Percentiles rank a stretch among this genome's conserved stretches.
Conservation (phyloP, 1,140 invertebrate species). For the Aleiodes sp. region DNA sequence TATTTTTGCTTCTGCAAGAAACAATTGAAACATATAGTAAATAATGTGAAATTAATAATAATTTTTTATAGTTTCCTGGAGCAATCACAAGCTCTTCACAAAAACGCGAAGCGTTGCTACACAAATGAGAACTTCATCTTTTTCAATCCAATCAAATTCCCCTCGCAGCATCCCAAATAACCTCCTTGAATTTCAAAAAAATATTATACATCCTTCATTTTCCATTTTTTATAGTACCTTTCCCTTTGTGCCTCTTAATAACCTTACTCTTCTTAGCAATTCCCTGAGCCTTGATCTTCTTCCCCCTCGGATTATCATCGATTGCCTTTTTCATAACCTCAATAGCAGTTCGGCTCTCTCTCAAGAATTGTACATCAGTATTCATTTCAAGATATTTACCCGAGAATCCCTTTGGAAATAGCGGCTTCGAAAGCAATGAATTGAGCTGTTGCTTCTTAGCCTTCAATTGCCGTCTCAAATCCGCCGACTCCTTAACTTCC, state of each 20-base stretch:
- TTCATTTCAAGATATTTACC: constrained; percentile 73
- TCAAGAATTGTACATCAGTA: constrained; percentile 37
- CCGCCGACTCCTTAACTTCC: constrained; percentile 57
- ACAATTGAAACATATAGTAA: too few relatives aligned
- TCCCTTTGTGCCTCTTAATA: constrained; percentile 30
- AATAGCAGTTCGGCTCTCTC: constrained; percentile 62
- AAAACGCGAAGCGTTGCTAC: too few relatives aligned
- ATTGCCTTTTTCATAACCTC: constrained; percentile 68
- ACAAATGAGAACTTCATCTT: too few relatives aligned
- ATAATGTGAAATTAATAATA: too few relatives aligned
- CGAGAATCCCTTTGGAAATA: constrained; percentile 76
- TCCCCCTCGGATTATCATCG: constrained; percentile 46
- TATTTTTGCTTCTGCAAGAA: too few relatives aligned
- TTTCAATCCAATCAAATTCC: too few relatives aligned
- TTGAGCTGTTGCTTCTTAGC: constrained; percentile 70
- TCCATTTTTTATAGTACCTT: constrained; percentile 31
- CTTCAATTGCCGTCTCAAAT: constrained; percentile 62
- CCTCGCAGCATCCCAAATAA: too few relatives aligned
- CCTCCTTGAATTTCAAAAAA: too few relatives aligned
- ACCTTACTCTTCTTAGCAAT: constrained; percentile 20
- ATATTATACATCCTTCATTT: constrained; percentile 19
- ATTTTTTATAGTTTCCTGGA: too few relatives aligned
- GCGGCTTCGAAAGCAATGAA: constrained; percentile 69
- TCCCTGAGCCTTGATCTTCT: constrained; percentile 40
- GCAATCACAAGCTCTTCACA: too few relatives aligned